Base-by-base conservation (phyloP, 2,888 invertebrate genomes). In the Ypsolopha sequella region DNA sequence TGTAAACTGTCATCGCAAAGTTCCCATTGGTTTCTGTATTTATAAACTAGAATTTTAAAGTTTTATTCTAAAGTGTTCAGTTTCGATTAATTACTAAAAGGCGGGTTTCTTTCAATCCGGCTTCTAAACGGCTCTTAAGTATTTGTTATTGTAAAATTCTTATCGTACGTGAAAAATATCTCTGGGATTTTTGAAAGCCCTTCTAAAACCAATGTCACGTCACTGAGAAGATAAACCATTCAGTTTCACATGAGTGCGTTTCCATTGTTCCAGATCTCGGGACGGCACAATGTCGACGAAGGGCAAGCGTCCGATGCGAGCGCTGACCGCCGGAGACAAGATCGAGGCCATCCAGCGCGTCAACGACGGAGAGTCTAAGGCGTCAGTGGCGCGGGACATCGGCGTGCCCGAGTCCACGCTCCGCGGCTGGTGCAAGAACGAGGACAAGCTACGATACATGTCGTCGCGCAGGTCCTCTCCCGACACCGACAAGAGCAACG, bases 341-440 rank as follows among this genome's bases (percentile, higher is more conserved):
- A 89, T 95, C 61, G 91, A 92, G 65, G 94, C 95, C 39, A 93
- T 95, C 60, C 90, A 93, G 63, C 87, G 95, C 58, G 94, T 95
- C 45, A 93, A 93, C 81, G 92, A 93, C 71, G 95, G 95, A 50
- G 94, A 95, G 73, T 93, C 93, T 52, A 95, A 95, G 68, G 95
- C 95, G 2, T 93, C 94, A 0, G 95, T 95, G 1, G 95, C 95
- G 1, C 88, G 95, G 3, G 93, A 94, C 71, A 94, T 95, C 67
- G 94, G 94, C 38, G 94, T 95, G 13, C 95, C 95, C 0, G 95
- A 95, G 74, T 95, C 94, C 2, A 95, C 95, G 7, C 84, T 95
- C 11, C 89, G 95, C 3, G 95, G 95, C 53, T 95, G 95, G 95
- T 95, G 95, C 79, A 95, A 95, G 75, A 93, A 94, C 68, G 94